Conservation (phyloP, 2,113 vertebrate genomes). For the Carlito syrichta region DNA sequence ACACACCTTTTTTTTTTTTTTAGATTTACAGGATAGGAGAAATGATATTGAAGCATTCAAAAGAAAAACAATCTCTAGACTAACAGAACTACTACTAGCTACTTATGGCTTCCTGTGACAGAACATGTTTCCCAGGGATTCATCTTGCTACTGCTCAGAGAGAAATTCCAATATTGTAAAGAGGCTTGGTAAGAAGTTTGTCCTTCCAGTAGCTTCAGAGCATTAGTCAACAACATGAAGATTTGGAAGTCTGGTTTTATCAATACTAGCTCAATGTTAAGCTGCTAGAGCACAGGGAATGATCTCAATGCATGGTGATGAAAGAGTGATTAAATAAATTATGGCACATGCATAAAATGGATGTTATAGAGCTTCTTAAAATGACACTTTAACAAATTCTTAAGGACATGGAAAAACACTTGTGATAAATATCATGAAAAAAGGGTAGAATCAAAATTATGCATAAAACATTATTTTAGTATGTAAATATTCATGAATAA, state of each 20-base stretch:
- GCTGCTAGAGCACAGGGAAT: not conserved
- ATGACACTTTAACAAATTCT: not conserved
- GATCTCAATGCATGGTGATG: not conserved
- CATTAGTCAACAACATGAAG: not conserved
- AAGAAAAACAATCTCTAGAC: not conserved
- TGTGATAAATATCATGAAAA: not conserved
- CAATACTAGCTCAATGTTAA: not conserved
- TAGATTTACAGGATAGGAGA: not conserved
- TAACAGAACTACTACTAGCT: not conserved
- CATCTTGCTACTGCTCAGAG: not conserved
- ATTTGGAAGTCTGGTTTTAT: not conserved
- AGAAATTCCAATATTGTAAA: not conserved
- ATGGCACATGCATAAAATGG: not conserved
- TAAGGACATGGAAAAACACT: constrained; percentile 24
- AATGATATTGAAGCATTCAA: not conserved
- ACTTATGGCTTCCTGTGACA: not conserved
- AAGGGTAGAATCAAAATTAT: not conserved
- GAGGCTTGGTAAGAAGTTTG: not conserved
- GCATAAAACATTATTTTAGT: not conserved
- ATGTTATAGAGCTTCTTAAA: not conserved
- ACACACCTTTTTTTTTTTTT: not conserved
- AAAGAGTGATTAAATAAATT: not conserved
- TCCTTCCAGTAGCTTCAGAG: not conserved
- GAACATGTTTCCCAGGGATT: not conserved
- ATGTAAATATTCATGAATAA: constrained; percentile 13